Evolutionary conservation across 2,888 invertebrate species (phyloP).

Genomic region (Ariolimax columbianus): DNA sequence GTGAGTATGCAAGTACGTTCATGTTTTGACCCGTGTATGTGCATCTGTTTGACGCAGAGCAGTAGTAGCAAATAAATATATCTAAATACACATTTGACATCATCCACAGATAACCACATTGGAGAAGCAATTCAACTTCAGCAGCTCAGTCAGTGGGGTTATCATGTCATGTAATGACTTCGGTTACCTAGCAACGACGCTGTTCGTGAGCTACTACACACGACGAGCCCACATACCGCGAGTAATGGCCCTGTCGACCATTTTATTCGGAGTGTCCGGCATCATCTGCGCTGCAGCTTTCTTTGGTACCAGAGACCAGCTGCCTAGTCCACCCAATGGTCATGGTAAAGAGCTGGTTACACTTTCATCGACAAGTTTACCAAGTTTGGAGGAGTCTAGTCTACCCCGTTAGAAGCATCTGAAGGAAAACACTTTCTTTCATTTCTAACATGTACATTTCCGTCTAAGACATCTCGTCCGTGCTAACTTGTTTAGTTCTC

Average conservation of each 20-base stretch:
- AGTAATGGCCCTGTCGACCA: constrained; percentile 58
- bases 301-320: constrained; percentile 55
- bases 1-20: no score
- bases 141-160: constrained; percentile 68
- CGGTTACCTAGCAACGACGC: constrained; percentile 63
- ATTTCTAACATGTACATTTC: no score
- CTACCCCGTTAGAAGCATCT: no score
- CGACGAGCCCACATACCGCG: constrained; percentile 62
- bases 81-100: no score
- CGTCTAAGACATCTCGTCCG: no score
- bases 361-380: no score
- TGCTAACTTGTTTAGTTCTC: no score
- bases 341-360: neutral
- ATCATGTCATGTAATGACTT: constrained; percentile 72
- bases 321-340: constrained; percentile 8
- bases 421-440: no score
- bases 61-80: no score
- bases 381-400: neutral
- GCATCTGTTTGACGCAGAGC: no score
- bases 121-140: constrained; percentile 71
- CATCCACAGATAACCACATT: constrained; percentile 65
- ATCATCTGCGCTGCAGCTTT: constrained; percentile 64
- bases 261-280: constrained; percentile 63
- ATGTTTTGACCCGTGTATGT: no score
- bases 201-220: constrained; percentile 62